Conservation (phyloP, 2,888 invertebrate species). For the Drosophila conformis region DNA sequence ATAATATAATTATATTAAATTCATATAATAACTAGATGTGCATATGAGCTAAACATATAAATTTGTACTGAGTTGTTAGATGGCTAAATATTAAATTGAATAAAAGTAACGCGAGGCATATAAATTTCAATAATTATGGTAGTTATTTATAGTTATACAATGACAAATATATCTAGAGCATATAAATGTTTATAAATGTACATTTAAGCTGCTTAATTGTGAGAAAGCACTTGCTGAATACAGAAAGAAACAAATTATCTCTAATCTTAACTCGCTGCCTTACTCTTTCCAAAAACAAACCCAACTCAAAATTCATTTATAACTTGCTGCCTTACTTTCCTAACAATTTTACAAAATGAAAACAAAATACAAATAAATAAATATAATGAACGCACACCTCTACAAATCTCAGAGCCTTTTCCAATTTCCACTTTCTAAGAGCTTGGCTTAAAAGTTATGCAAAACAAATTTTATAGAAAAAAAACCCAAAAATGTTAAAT, state of each 20-base stretch:
- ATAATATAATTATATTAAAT: slow-evolving; percentile 10
- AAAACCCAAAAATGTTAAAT: slow-evolving; percentile 49
- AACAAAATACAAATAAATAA: slow-evolving; percentile 17
- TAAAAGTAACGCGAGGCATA: slow-evolving; percentile 46
- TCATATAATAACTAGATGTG: slow-evolving; percentile 38
- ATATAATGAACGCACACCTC: slow-evolving; percentile 40
- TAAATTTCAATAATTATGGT: slow-evolving; percentile 60
- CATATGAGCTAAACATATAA: slow-evolving; percentile 29
- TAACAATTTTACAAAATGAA: slow-evolving; percentile 54
- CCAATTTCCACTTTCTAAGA: slow-evolving; percentile 70
- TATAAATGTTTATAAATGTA: slow-evolving; percentile 69
- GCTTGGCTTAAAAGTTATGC: slow-evolving; percentile 63
- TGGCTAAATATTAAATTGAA: slow-evolving; percentile 31
- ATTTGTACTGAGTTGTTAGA: slow-evolving; percentile 63
- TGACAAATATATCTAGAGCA: slow-evolving; percentile 55
- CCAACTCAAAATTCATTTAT: slow-evolving; percentile 59
- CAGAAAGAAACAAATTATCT: slow-evolving; percentile 46
- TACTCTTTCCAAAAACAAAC: slow-evolving; percentile 59
- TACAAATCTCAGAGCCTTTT: slow-evolving; percentile 57
- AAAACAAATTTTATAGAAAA: slow-evolving; percentile 54
- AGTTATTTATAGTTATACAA: slow-evolving; percentile 70
- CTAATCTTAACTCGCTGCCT: slow-evolving; percentile 75
- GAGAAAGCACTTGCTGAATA: slow-evolving; percentile 77
- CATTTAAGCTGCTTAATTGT: slow-evolving; percentile 71
- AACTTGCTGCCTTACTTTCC: slow-evolving; percentile 79